phyloP scores from a whole-genome alignment of 2,797 vertebrate genomes.

The Poeciliopsis gracilis region DNA sequence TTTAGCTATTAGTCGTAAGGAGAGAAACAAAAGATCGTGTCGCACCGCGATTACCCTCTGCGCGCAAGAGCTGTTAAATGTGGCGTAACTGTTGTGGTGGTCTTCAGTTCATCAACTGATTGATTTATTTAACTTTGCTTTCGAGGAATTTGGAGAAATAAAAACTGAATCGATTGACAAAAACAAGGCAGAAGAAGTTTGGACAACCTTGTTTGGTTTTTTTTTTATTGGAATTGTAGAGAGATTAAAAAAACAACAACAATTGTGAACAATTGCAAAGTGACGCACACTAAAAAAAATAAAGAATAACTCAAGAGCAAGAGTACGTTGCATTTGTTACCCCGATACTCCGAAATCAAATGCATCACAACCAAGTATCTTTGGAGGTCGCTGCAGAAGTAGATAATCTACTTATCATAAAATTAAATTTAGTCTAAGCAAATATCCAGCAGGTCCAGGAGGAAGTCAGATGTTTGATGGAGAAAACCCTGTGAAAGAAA shows the following conservation, averaged over 20 bases:
- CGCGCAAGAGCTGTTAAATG: slow-evolving; percentile 21
- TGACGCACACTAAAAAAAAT: background rate
- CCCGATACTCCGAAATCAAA: background rate
- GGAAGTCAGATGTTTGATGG: background rate
- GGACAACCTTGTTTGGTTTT: too few species aligned
- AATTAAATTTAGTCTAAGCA: background rate
- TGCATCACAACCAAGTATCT: background rate
- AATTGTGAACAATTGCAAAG: background rate
- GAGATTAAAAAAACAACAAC: background rate
- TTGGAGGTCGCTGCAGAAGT: background rate
- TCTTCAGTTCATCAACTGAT: background rate
- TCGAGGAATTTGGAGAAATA: background rate
- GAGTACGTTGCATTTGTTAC: background rate
- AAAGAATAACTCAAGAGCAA: background rate
- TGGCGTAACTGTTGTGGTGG: background rate
- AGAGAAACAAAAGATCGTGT: background rate
- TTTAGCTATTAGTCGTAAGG: slow-evolving; percentile 10
- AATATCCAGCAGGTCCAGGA: background rate
- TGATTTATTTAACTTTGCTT: background rate
- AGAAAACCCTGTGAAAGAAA: background rate
- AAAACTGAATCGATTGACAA: background rate
- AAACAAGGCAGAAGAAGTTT: background rate
- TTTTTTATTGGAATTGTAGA: background rate
- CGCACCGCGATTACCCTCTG: slow-evolving; percentile 35
- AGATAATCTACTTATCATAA: background rate